Base-by-base conservation (phyloP, 1,140 invertebrate species). In the Mercenaria mercenaria region DNA sequence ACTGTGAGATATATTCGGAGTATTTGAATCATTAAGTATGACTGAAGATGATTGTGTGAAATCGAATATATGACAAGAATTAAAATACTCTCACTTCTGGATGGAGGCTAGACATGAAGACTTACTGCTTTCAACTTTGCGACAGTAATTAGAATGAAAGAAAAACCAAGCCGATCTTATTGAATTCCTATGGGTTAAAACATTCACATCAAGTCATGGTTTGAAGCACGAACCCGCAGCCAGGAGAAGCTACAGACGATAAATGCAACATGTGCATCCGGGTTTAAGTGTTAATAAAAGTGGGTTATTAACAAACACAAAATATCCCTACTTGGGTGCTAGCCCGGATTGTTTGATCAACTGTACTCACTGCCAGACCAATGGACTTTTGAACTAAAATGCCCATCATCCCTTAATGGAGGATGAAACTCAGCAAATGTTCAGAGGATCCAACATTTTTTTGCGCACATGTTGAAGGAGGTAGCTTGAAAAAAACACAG, bases 401-500 rank as follows among this genome's bases (percentile, higher is more conserved):
- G 90, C 47, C 87, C 91, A 39, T 61, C 82, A 43, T 59, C 84
- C 15, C 15, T 43, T 13, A 41, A n/a, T 89, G 43, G 39, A 80
- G 77, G 41, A 84, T 74, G 56, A 47, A 10, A n/a, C 23, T 79
- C 87, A 29, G 72, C 82, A 39, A 88, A 26, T 85, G 81, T 74
- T 39, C 67, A 39, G 50, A 56, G 26, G 91, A 92, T 64, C 15
- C 43, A 47, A 37, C 43, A n/a, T 72, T 67, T 0, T 89, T 87
- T 56, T 91, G n/a, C 50, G 91, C 69, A 67, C 15, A 8, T 8
- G n/a, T 32, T 29, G 26, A 43, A 23, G 23, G 13, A 50, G 96
- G 56, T 95, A 11, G 23, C 59, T 61, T 29, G 94, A 69, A 88
- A 86, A 89, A 93, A 76, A 41, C 94, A 96, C 90, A 29, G 90